Percentiles rank a stretch among this genome's conserved stretches.
These are phyloP conservation scores for Fukomys damarensis DNA, from an alignment of 2,113 vertebrate genomes.

Conservation along the genomic window DNA sequence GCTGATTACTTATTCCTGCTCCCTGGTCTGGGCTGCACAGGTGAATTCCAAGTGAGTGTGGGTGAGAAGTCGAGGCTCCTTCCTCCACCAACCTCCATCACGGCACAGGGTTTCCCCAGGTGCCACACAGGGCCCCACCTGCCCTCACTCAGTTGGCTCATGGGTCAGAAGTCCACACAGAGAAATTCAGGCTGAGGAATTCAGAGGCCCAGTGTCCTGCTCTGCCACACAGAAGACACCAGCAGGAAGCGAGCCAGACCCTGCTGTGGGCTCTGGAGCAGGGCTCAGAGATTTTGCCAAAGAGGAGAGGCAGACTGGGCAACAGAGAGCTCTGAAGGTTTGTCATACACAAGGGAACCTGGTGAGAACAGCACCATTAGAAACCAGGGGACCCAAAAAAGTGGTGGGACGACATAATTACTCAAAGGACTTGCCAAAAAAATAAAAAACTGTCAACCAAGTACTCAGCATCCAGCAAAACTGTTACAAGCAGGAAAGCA, in stretches of 20 bases:
- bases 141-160: not conserved
- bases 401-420: not conserved
- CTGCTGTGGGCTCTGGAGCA: not conserved
- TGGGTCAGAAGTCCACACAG: not conserved
- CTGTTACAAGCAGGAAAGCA: not conserved
- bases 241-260: not conserved
- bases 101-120: not conserved
- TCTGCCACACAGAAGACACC: not conserved
- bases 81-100: not conserved
- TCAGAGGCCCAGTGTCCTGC: not conserved
- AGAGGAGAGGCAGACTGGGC: not conserved
- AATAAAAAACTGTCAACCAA: not conserved
- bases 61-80: not conserved
- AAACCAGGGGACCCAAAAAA: not conserved
- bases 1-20: not conserved
- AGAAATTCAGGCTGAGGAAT: not conserved
- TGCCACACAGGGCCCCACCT: not conserved
- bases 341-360: not conserved
- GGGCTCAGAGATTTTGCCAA: not conserved
- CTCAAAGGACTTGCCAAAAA: not conserved
- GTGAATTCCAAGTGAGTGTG: not conserved
- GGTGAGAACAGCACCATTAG: not conserved
- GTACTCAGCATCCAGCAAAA: not conserved
- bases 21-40: not conserved
- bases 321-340: not conserved